Evolutionary conservation across 2,888 invertebrate species (phyloP), one percentile per base, ranked within the genome.

Genomic region (Nasonia oneida): DNA sequence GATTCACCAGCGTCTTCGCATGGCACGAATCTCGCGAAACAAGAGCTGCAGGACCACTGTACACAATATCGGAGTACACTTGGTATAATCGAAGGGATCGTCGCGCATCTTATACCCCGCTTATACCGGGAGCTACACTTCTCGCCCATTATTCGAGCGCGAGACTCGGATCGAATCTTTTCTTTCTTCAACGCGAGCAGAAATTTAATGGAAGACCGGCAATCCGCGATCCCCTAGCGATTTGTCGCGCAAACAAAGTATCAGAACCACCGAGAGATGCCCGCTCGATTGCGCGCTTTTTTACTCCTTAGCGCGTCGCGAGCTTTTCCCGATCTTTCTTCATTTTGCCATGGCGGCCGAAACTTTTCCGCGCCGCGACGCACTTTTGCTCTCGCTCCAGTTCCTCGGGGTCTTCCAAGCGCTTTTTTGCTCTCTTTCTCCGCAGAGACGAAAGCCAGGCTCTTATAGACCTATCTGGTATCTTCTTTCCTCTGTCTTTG

Each of bases 301-400:
- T 67, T 67, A 10, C 33, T 33, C n/a, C 5, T 4, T 67, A 10
- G 5, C 12, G 33, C 33, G 29, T 33, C 67, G 15, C 23, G 29
- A 33, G 67, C 67, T 67, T 67, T 33, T 29, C 29, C 33, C n/a
- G 33, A 67, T 67, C n/a, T 67, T 67, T 67, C 67, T 67, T 67
- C 67, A 67, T 67, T 67, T 67, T 33, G 67, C 67, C 33, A 33
- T 14, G 14, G 23, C 33, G 33, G 12, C 67, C 67, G 15, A 67
- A 67, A 67, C 67, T 67, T 67, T 67, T 67, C 67, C 67, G 23
- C 67, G 14, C 15, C 67, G 33, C 33, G 2, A 23, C 67, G 29
- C 67, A 67, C 67, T 67, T 67, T 67, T 33, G 29, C 33, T 67
- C 67, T 8, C 2, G 23, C n/a, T 8, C 61, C 23, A 0, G 29